Evolutionary conservation across 2,888 invertebrate genomes (phyloP), one percentile per base, ranked within the genome.

Genomic region (Penaeus monodon): DNA sequence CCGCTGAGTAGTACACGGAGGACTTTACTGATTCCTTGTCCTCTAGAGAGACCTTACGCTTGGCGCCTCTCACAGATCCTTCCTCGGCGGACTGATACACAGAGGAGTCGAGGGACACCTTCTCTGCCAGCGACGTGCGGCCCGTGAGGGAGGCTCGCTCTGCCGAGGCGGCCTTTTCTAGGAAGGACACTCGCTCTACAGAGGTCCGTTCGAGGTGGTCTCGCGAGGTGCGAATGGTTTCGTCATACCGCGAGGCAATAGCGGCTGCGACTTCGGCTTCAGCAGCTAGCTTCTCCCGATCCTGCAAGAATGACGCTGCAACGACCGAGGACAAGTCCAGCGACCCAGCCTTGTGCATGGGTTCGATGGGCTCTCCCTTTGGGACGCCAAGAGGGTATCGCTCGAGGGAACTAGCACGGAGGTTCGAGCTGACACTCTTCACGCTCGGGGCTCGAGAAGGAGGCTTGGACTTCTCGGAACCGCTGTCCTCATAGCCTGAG

Each of bases 331-430:
- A 22, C n/a, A 89, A 57, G 57, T 89, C 89, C 17, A 89, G 63
- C 7, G 89, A 88, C 8, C 86, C 88, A 33, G 84, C 86, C 73
- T 86, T 88, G 38, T 89, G 89, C 77, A 89, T 64, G 29, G 89
- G 89, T 38, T 89, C 89, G 44, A 89, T 89, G 80, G 89, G 79
- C 65, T 89, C 88, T n/a, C 65, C 85, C 24, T 74, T 81, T 8
- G 89, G 89, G 1, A 89, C 85, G 6, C 89, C 89, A 8, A 89
- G 82, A 12, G 89, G 89, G 73, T 89, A 89, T 17, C 89, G 86
- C 79, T 88, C 89, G 24, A 89, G 82, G 29, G 89, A 86, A 29
- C 81, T 74, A 65, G 88, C 88, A 14, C 89, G 80, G 12, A 86
- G 29, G 68, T 86, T 89, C 17, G 86, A 76, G 17, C 81, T 86